Evolutionary conservation across 1,140 invertebrate genomes (phyloP).

Genomic region (Palaemon carinicauda): DNA sequence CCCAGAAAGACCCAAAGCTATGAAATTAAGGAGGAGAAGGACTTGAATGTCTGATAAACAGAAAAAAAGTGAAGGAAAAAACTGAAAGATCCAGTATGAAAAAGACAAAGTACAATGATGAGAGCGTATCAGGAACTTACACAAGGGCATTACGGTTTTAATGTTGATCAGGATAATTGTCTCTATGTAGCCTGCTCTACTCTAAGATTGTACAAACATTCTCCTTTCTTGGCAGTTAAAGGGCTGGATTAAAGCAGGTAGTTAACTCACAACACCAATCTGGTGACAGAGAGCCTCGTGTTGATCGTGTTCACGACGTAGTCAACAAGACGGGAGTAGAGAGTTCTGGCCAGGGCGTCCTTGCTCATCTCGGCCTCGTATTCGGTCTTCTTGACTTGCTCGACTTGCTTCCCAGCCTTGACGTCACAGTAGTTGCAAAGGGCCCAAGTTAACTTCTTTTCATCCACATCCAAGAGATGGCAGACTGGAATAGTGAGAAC

Average conservation of each 20-base stretch:
- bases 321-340: slow-evolving; percentile 73
- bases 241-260: background rate
- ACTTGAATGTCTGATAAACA: background rate
- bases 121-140: too few species aligned
- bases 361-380: slow-evolving; percentile 79
- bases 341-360: slow-evolving; percentile 79
- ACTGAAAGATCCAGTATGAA: background rate
- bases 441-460: slow-evolving; percentile 84
- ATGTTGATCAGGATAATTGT: too few species aligned
- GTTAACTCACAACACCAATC: slow-evolving; percentile 42
- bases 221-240: too few species aligned
- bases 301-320: slow-evolving; percentile 48
- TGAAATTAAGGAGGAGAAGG: background rate
- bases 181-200: too few species aligned
- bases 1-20: background rate
- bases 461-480: slow-evolving; percentile 77
- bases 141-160: too few species aligned
- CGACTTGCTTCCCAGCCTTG: slow-evolving; percentile 79
- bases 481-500: slow-evolving; percentile 70
- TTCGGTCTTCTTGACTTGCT: slow-evolving; percentile 74
- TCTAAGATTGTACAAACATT: too few species aligned
- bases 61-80: background rate
- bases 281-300: slow-evolving; percentile 28
- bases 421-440: slow-evolving; percentile 86
- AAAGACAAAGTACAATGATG: too few species aligned